These are phyloP conservation scores for Gallinago solitaria DNA, from an alignment of 2,797 vertebrate genomes.

Conservation along the genomic window DNA sequence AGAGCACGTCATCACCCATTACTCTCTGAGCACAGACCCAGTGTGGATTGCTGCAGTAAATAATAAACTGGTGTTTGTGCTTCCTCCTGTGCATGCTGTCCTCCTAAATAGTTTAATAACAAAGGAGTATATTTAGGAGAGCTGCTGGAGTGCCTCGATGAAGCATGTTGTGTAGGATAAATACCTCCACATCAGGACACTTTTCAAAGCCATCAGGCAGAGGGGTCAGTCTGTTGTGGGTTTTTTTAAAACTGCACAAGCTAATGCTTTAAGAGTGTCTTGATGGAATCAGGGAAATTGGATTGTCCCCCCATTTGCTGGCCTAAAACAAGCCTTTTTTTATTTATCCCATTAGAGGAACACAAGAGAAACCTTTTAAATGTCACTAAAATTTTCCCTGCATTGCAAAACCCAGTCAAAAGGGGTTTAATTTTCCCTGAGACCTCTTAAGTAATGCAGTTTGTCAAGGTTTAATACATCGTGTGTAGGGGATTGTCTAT, in stretches of 20 bases:
- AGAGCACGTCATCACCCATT: not conserved
- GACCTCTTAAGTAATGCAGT: slow-evolving; percentile 80
- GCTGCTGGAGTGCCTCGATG: slow-evolving; percentile 60
- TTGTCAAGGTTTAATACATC: slow-evolving; percentile 80
- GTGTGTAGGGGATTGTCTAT: slow-evolving; percentile 54
- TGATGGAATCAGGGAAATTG: slow-evolving; percentile 99
- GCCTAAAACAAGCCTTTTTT: slow-evolving; percentile 86
- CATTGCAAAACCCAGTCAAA: slow-evolving; percentile 90
- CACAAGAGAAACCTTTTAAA: slow-evolving; percentile 89
- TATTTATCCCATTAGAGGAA: slow-evolving; percentile 91
- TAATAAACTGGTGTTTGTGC: slow-evolving; percentile 43
- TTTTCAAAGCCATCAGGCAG: slow-evolving; percentile 78
- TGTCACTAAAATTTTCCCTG: slow-evolving; percentile 89
- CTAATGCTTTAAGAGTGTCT: slow-evolving; percentile 90
- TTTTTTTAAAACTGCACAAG: slow-evolving; percentile 78
- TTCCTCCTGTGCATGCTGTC: slow-evolving; percentile 33
- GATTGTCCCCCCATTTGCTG: slow-evolving; percentile 98
- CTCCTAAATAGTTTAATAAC: slow-evolving; percentile 69
- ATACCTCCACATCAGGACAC: slow-evolving; percentile 77
- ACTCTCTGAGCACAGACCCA: not conserved
- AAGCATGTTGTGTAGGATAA: slow-evolving; percentile 68
- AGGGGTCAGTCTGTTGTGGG: slow-evolving; percentile 81
- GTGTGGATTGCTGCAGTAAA: not conserved
- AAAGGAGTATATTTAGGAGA: slow-evolving; percentile 57
- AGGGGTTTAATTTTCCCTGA: slow-evolving; percentile 82